Evolutionary conservation across 2,113 vertebrate species (phyloP), one percentile per base, ranked within the genome.

Genomic region (Pomatorhinus ruficollis): DNA sequence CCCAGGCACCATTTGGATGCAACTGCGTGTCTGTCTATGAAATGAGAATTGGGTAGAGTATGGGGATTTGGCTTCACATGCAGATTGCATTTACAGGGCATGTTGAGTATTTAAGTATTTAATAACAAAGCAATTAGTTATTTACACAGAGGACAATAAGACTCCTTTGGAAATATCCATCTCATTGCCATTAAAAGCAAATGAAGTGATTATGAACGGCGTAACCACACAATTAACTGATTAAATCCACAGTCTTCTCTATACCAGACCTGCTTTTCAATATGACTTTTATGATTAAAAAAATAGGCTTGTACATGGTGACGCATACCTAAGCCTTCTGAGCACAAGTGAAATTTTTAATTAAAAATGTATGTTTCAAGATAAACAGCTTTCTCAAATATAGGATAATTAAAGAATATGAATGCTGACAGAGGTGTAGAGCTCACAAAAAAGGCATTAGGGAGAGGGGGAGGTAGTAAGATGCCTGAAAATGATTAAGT

Each of bases 121-220:
- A 96, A 92, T 96, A 94, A 94, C 76, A 93, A 83, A 92, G 81
- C 92, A 94, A 92, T 94, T 94, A 95, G 93, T 96, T 92, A 93
- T 95, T 92, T 94, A 92, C 8, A 1, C 64, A 83, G 71, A 94
- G 85, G 83, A 95, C 83, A 94, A 92, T 64, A 60, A 87, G n/a
- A 92, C 77, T 96, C 69, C 69, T 95, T 93, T 93, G 88, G 85
- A 96, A 96, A 95, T 90, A 94, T 89, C 93, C 80, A 90, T 86
- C 92, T 94, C 92, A 89, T 95, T 96, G 89, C 76, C 83, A 92
- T 93, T 96, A 96, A 94, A 96, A 96, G 76, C 79, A 96, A 96
- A 95, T 93, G 87, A 95, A 94, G 76, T 89, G 92, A 96, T 96
- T 97, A 93, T 47, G 71, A 95, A 75, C 64, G 76, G 44, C 68